Base-by-base conservation (phyloP, 1,140 invertebrate genomes). In the Yoshiicerus persimilis region DNA sequence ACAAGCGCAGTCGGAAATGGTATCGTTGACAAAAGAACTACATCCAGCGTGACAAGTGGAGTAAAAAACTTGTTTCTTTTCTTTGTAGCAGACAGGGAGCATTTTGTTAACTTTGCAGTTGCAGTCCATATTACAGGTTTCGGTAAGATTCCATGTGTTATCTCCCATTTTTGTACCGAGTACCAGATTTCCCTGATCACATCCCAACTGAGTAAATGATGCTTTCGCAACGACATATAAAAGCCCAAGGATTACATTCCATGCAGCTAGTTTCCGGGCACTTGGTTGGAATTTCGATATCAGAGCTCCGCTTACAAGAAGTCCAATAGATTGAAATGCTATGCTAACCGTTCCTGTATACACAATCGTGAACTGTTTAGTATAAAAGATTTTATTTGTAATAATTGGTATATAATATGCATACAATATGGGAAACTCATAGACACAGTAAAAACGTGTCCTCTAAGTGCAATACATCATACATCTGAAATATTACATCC, bases 201-300 rank as follows among this genome's bases (percentile, higher is more conserved):
- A 91, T 25, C 90, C 90, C 70, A 91, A 66, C 86, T 91, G 90
- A 10, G 90, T 91, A 75, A 90, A 91, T 47, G 32, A 36, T 9
- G 34, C 38, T 47, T 88, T 88, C 23, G 87, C 84, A 1, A 64
- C 13, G 11, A 90, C 89, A 13, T 86, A 89, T 75, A 96, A 92
- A 1, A 94, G 92, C 39, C 95, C 95, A 11, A 95, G 94, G 86
- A 96, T 93, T 1, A 96, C 94, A 92, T 96, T 96, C 95, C 96
- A 96, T 1, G 93, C 94, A 9, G 96, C 95, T 89, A 96, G 92
- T 87, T 94, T 94, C 34, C 95, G 92, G 0, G 96, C 95, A 84
- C 93, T 93, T 0, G 96, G 96, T 91, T 95, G 95, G 89, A 94
- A 96, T 88, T 94, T 94, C 0, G 95, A 95, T 20, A 96, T 95